phyloP scores from a whole-genome alignment of 1,140 invertebrate genomes.

The Hydropsyche tenuis region DNA sequence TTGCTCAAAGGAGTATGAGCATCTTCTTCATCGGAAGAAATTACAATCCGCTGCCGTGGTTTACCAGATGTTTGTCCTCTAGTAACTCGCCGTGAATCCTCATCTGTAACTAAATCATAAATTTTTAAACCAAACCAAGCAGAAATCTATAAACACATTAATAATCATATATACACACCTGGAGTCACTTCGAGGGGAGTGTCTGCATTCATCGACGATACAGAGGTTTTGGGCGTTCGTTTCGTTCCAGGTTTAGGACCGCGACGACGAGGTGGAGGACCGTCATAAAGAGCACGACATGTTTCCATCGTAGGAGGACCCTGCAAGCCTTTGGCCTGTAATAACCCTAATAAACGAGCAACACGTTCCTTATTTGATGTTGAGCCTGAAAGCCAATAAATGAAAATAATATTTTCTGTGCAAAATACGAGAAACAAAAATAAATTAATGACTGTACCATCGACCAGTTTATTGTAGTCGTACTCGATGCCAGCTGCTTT shows the following conservation, averaged over 20 bases:
- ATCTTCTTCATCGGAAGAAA: slow-evolving; percentile 62
- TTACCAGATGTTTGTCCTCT: slow-evolving; percentile 61
- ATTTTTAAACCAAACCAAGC: neutral
- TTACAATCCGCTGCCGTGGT: slow-evolving; percentile 61
- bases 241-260: slow-evolving; percentile 54
- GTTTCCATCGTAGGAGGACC: slow-evolving; percentile 60
- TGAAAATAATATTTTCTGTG: neutral
- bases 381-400: slow-evolving; percentile 52
- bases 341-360: slow-evolving; percentile 56
- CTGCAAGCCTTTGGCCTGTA: slow-evolving; percentile 57
- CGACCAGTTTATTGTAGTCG: slow-evolving; percentile 60
- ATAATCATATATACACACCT: slow-evolving; percentile 4
- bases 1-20: slow-evolving; percentile 50
- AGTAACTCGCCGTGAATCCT: slow-evolving; percentile 57
- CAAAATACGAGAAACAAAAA: no score
- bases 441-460: slow-evolving; percentile 51
- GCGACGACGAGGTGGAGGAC: slow-evolving; percentile 51
- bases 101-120: slow-evolving; percentile 36
- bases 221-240: slow-evolving; percentile 53
- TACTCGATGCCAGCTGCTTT: slow-evolving; percentile 60
- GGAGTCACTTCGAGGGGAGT: slow-evolving; percentile 7
- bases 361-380: slow-evolving; percentile 62
- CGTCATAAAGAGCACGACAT: slow-evolving; percentile 58
- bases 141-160: neutral
- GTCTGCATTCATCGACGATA: neutral